Evolutionary conservation across 2,888 invertebrate species (phyloP).

Genomic region (Candidula unifasciata): DNA sequence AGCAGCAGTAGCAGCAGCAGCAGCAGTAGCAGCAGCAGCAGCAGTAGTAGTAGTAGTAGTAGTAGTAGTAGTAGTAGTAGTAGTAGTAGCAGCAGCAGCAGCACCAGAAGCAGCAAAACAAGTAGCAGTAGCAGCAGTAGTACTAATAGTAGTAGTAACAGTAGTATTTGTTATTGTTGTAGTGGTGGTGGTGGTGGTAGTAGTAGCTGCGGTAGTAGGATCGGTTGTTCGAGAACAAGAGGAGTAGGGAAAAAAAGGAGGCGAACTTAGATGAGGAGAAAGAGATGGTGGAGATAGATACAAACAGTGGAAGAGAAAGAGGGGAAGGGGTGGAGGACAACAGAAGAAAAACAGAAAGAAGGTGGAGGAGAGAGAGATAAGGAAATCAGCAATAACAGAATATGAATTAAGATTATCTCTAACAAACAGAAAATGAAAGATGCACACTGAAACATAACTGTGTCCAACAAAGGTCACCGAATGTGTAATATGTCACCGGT

Average conservation of each 20-base stretch:
- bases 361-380: background rate
- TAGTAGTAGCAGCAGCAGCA: background rate
- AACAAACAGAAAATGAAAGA: too few relatives aligned
- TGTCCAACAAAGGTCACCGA: too few relatives aligned
- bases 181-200: background rate
- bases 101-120: background rate
- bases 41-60: background rate
- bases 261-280: background rate
- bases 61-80: background rate
- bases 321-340: background rate
- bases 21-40: background rate
- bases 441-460: too few relatives aligned
- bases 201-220: conserved; percentile 4
- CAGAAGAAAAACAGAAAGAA: background rate
- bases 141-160: background rate
- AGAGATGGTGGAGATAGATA: background rate
- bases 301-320: background rate
- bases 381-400: too few relatives aligned
- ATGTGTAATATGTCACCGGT: too few relatives aligned
- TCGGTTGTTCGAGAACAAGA: background rate
- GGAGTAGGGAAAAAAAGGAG: background rate
- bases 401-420: too few relatives aligned
- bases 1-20: background rate
- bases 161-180: background rate
- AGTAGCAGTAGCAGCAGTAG: background rate